Conservation (phyloP, 2,888 invertebrate genomes). For the Limnephilus auricula region DNA sequence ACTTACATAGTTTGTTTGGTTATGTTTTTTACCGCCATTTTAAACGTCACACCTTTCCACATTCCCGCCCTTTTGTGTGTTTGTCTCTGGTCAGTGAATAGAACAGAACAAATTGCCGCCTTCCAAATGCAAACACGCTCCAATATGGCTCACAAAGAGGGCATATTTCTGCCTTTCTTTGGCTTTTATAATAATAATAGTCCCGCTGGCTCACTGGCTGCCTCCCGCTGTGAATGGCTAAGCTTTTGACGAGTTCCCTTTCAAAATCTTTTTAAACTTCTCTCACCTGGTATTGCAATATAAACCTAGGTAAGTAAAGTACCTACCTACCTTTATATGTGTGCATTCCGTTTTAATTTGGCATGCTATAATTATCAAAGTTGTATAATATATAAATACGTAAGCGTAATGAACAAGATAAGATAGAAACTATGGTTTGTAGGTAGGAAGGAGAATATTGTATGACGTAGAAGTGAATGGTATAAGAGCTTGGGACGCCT, state of each 20-base stretch:
- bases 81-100: slow-evolving; percentile 30
- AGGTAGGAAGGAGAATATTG: too few relatives aligned
- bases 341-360: not conserved
- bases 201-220: not conserved
- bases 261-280: slow-evolving; percentile 8
- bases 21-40: not conserved
- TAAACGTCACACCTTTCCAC: slow-evolving; percentile 25
- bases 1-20: not conserved
- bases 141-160: slow-evolving; percentile 17
- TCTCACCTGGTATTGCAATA: slow-evolving; percentile 26
- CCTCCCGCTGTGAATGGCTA: slow-evolving; percentile 33
- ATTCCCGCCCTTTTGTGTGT: slow-evolving; percentile 19
- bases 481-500: too few relatives aligned
- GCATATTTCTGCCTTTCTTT: slow-evolving; percentile 15
- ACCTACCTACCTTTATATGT: slow-evolving; percentile 1
- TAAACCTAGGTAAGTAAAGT: not conserved
- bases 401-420: too few relatives aligned
- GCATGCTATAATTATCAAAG: too few relatives aligned
- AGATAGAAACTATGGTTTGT: too few relatives aligned
- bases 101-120: slow-evolving; percentile 25
- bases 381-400: too few relatives aligned
- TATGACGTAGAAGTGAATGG: too few relatives aligned
- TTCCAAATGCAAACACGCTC: slow-evolving; percentile 26
- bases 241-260: slow-evolving; percentile 35
- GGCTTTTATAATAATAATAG: not conserved